phyloP scores from a whole-genome alignment of 2,113 vertebrate genomes.

The Haemorhous mexicanus region DNA sequence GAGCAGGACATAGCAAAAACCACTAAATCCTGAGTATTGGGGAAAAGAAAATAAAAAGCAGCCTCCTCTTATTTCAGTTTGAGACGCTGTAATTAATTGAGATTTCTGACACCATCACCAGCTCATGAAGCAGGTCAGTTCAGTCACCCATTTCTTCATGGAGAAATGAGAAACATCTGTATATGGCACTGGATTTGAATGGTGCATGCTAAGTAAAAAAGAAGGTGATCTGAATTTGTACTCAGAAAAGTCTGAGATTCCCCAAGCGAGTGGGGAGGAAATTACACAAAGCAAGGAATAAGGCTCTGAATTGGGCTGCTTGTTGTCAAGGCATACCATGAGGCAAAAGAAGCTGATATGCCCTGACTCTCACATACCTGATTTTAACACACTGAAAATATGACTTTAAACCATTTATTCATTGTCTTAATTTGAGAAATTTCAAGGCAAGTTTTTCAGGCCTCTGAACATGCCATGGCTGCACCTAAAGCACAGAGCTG shows the following conservation, averaged over 20 bases:
- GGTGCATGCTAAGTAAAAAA: background rate
- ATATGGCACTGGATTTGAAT: background rate
- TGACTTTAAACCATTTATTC: background rate
- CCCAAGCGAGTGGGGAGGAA: fast-evolving
- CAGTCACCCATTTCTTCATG: background rate
- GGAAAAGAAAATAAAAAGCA: background rate
- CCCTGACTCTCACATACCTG: background rate
- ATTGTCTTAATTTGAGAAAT: background rate
- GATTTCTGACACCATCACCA: background rate
- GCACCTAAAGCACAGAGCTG: background rate
- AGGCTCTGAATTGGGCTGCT: background rate
- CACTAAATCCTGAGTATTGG: background rate
- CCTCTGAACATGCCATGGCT: background rate
- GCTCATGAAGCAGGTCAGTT: background rate
- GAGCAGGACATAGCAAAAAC: background rate
- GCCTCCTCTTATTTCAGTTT: background rate
- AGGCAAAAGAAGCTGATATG: background rate
- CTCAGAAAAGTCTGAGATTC: background rate
- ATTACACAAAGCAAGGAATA: background rate
- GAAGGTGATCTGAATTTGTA: background rate
- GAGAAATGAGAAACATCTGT: background rate
- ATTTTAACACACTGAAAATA: background rate
- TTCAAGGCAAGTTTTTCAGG: background rate
- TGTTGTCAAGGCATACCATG: background rate
- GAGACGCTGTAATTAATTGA: background rate